phyloP scores from a whole-genome alignment of 2,797 vertebrate genomes.

The Channa striata region DNA sequence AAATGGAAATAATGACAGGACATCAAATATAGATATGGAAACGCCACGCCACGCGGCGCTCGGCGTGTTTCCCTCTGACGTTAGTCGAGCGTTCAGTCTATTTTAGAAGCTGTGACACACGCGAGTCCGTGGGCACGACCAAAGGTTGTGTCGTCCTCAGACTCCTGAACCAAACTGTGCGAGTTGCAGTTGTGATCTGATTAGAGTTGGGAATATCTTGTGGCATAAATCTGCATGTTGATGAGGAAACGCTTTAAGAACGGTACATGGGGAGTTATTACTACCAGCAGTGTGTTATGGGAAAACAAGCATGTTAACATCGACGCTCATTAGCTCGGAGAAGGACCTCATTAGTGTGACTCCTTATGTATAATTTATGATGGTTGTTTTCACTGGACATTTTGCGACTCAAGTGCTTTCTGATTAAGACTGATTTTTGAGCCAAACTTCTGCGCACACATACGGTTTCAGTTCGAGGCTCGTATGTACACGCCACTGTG shows the following conservation, averaged over 20 bases:
- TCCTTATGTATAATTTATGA: constrained; percentile 22
- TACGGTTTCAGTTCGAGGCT: not conserved
- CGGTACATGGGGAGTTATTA: not conserved
- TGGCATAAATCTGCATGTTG: constrained; percentile 24
- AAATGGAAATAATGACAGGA: not conserved
- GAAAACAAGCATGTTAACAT: constrained; percentile 11
- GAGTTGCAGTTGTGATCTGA: constrained; percentile 8
- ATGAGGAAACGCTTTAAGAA: not conserved
- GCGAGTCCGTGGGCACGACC: too few relatives aligned
- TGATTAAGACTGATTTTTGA: constrained; percentile 16
- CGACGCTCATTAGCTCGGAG: constrained; percentile 25
- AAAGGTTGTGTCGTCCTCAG: not conserved
- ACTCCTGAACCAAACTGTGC: not conserved
- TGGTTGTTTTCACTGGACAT: constrained; percentile 13
- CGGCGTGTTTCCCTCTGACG: not conserved
- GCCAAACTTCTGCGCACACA: not conserved
- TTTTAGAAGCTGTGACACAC: not conserved
- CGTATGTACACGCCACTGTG: too few relatives aligned
- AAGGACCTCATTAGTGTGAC: constrained; percentile 27
- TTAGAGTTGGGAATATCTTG: not conserved
- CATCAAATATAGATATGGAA: not conserved
- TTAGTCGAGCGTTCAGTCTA: not conserved
- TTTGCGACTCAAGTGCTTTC: constrained; percentile 19
- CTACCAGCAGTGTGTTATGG: constrained; percentile 5
- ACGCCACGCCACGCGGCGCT: too few relatives aligned